Base-by-base conservation (phyloP, 2,113 vertebrate species). In the Cryptomyrus ogoouensis region DNA sequence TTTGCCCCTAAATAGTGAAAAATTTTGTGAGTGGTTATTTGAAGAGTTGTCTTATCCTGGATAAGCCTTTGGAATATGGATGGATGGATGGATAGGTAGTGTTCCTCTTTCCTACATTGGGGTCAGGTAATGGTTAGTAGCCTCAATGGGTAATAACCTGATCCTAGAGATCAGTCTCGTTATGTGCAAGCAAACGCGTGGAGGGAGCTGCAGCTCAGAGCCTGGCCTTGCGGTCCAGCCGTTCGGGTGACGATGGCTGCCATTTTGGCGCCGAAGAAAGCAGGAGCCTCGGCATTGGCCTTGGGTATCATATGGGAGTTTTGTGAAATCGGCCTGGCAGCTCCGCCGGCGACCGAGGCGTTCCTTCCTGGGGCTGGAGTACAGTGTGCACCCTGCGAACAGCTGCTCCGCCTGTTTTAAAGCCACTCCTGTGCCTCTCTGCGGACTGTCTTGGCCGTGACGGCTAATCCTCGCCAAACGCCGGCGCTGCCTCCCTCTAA, bases 381-480 rank as follows among this genome's bases (percentile, higher is more conserved):
- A 93, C 92, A 92, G 94, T 92, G 93, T 89, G 87, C 58, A 92
- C 94, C 93, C 93, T 92, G 92, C 94, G 94, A 94, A 94, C 94
- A 95, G 94, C 94, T 95, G 95, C 94, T 94, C 95, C 94, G 94
- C 93, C 92, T 93, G 91, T 94, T 94, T 96, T 95, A 95, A 95
- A 94, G 91, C 83, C 93, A 94, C 93, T 94, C 95, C 94, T 92
- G 92, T 93, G 86, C 93, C 93, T 92, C 93, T 94, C 93, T 93
- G 92, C 90, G 92, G 93, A 92, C 93, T 89, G 92, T 93, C 92
- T 92, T 90, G 92, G 91, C 92, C 91, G 91, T 90, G 89, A 93
- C 93, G 94, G 93, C 93, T 94, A 94, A 92, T 94, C 93, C 92
- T 92, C 92, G 91, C 90, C 90, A 92, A 95, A 92, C 94, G 95